Conservation (phyloP, 2,113 vertebrate species). For the Crotophaga sulcirostris region DNA sequence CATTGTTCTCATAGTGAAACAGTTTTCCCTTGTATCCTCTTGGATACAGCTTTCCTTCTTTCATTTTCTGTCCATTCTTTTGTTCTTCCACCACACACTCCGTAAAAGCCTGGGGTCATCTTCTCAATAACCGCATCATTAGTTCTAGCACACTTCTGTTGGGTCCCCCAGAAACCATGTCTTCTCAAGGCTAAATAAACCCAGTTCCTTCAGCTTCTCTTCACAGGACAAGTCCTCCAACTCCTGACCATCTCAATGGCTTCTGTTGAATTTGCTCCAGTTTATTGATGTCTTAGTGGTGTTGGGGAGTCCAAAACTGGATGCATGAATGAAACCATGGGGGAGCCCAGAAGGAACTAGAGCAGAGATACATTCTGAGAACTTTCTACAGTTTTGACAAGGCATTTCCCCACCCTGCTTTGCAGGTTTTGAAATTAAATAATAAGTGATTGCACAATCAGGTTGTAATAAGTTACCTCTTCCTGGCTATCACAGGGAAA, state of each 20-base stretch:
- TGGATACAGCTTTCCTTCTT: background rate
- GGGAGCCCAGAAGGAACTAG: background rate
- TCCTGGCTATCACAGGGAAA: background rate
- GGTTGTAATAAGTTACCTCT: background rate
- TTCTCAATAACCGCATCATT: background rate
- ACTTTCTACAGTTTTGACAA: background rate
- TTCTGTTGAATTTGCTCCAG: background rate
- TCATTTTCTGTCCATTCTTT: background rate
- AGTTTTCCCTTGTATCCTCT: background rate
- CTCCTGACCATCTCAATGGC: no score
- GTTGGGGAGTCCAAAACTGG: background rate
- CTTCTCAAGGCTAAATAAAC: background rate
- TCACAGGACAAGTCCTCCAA: background rate
- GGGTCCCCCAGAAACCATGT: accelerated
- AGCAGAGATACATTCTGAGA: background rate
- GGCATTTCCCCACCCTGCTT: background rate
- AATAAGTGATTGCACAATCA: accelerated
- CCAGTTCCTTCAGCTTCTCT: background rate
- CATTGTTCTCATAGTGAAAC: background rate
- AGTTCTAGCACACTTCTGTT: background rate
- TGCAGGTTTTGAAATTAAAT: background rate
- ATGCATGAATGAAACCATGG: background rate
- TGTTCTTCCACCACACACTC: background rate
- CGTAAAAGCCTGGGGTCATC: background rate
- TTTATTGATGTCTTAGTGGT: background rate